Evolutionary conservation across 2,113 vertebrate genomes (phyloP).

Genomic region (Cricetomys ansorgei): DNA sequence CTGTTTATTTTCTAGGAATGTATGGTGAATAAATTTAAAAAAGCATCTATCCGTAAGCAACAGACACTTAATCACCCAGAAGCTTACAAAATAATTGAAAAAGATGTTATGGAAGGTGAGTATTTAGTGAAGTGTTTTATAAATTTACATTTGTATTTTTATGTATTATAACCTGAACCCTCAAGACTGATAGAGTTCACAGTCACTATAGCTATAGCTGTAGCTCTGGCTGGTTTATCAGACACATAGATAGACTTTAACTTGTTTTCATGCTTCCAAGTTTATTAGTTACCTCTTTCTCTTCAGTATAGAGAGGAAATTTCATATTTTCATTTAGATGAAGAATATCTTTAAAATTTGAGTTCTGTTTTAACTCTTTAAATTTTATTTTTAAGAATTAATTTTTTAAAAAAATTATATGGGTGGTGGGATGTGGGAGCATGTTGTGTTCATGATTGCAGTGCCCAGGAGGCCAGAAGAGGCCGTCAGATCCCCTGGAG

Average conservation of each 20-base stretch:
- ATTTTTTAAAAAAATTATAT: background rate
- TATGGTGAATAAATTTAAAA: conserved; percentile 94
- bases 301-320: conserved; percentile 1
- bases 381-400: background rate
- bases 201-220: background rate
- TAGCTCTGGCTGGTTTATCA: background rate
- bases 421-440: background rate
- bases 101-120: conserved; percentile 90
- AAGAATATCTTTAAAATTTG: background rate
- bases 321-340: background rate
- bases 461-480: background rate
- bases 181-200: background rate
- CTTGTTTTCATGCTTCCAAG: background rate
- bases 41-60: conserved; percentile 91
- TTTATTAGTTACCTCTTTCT: background rate
- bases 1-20: conserved; percentile 87
- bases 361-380: background rate
- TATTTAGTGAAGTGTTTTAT: conserved; percentile 45
- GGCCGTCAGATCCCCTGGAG: background rate
- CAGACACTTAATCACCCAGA: conserved; percentile 88
- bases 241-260: background rate
- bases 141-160: conserved; percentile 52
- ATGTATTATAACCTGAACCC: background rate
- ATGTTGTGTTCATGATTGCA: background rate
- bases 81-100: conserved; percentile 86